phyloP scores from a whole-genome alignment of 2,888 invertebrate genomes.

The Drosophila neotestacea region DNA sequence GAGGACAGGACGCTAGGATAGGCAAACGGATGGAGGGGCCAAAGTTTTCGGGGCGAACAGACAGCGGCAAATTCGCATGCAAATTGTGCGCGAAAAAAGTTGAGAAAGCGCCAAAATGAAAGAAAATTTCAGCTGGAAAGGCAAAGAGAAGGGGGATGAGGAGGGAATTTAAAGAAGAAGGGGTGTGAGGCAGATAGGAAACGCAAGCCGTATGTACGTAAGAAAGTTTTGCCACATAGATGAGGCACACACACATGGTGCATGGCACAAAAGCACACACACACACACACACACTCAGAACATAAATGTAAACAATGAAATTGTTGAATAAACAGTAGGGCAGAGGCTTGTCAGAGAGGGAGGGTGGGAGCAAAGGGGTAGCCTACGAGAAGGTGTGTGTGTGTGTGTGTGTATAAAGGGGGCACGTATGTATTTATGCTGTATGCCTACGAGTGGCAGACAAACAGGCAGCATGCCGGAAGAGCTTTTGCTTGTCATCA shows the following conservation, averaged over 20 bases:
- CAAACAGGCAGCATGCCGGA: slow-evolving; percentile 66
- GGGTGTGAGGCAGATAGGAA: background rate
- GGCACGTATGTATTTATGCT: slow-evolving; percentile 27
- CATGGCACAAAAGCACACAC: slow-evolving; percentile 17
- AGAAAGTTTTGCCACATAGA: slow-evolving; percentile 48
- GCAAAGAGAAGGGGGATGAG: background rate
- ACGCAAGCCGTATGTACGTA: slow-evolving; percentile 22
- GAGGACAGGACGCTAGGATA: slow-evolving; percentile 1
- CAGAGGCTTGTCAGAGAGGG: background rate
- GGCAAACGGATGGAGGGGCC: slow-evolving; percentile 21
- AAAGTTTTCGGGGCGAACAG: slow-evolving; percentile 58
- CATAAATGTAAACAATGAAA: slow-evolving; percentile 81
- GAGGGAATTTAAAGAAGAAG: background rate
- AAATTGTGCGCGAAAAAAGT: slow-evolving; percentile 81
- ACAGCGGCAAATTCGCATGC: slow-evolving; percentile 80
- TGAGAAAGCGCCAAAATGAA: slow-evolving; percentile 62
- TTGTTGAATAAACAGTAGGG: slow-evolving; percentile 72
- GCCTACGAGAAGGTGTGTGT: too few relatives aligned
- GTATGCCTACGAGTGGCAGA: slow-evolving; percentile 45
- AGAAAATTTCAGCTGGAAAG: slow-evolving; percentile 41
- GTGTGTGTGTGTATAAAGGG: background rate
- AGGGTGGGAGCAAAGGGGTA: background rate
- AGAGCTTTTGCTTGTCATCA: slow-evolving; percentile 80
- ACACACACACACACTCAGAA: slow-evolving; percentile 26
- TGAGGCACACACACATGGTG: slow-evolving; percentile 43